Percentiles rank a stretch among this genome's conserved stretches.
Evolutionary conservation across 2,888 invertebrate genomes (phyloP).

Genomic region (Seira musarum): DNA sequence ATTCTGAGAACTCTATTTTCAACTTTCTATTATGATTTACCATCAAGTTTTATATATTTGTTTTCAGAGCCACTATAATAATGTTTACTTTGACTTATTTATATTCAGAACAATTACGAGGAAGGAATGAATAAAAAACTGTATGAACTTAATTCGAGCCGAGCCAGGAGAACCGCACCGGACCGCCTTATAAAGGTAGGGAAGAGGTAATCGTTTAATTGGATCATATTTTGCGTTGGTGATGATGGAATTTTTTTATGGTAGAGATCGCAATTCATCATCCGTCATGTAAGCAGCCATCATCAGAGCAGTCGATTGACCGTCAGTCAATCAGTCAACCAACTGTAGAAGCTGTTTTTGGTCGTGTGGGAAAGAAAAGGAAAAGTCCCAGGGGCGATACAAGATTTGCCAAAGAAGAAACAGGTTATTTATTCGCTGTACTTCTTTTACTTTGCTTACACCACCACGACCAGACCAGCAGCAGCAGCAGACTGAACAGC

Average conservation of each 20-base stretch:
- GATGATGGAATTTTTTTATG: conserved; percentile 30
- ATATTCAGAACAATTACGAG: too few relatives aligned
- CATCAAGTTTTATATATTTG: too few relatives aligned
- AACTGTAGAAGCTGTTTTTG: not conserved
- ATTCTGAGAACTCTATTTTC: conserved; percentile 2
- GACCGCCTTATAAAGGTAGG: not conserved
- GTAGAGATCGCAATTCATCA: conserved; percentile 35
- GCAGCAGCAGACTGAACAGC: conserved; percentile 9
- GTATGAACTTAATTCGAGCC: too few relatives aligned
- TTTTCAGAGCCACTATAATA: too few relatives aligned
- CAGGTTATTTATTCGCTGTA: conserved; percentile 27
- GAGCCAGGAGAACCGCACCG: too few relatives aligned
- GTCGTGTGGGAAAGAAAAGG: conserved; percentile 45
- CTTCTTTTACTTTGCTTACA: conserved; percentile 1
- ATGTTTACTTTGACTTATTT: too few relatives aligned
- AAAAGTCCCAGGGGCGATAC: conserved; percentile 56
- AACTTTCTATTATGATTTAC: not conserved
- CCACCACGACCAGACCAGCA: conserved; percentile 1
- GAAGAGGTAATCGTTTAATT: not conserved
- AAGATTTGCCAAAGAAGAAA: conserved; percentile 36
- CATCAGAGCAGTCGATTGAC: conserved; percentile 13
- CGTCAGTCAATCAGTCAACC: conserved; percentile 17
- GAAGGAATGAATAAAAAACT: too few relatives aligned
- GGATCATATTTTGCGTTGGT: conserved; percentile 10
- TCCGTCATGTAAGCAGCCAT: conserved; percentile 31